A percentile compares a stretch with the other conserved stretches of the same genome.
Conservation (phyloP, 2,888 invertebrate genomes). For the Nipponacmea schrenckii region DNA sequence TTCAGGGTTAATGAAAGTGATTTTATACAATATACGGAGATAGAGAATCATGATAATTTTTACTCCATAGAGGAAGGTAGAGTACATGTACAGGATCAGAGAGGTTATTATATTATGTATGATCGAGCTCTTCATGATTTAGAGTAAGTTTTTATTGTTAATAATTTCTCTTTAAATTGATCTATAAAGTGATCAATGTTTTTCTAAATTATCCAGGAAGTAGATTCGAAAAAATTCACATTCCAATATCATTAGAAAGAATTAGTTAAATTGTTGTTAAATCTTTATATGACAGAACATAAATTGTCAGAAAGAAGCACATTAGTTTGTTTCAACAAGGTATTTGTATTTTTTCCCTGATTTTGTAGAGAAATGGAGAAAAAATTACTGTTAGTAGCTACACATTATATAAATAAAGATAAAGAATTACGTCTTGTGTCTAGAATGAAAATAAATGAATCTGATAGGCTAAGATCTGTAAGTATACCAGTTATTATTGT, state of each 20-base stretch:
- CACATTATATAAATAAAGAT: constrained; percentile 66
- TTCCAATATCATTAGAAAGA: no score
- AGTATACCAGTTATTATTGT: background rate
- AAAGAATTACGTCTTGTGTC: constrained; percentile 44
- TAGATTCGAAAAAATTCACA: no score
- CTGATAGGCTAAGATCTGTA: constrained; percentile 45
- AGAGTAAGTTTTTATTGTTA: constrained; percentile 46
- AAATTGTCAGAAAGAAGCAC: no score
- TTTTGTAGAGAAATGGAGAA: constrained; percentile 56
- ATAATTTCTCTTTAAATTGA: no score
- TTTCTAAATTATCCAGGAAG: no score
- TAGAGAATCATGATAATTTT: constrained; percentile 68
- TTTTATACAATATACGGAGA: constrained; percentile 65
- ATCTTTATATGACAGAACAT: no score
- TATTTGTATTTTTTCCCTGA: no score
- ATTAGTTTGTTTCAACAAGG: no score
- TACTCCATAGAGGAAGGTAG: constrained; percentile 64
- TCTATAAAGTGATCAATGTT: no score
- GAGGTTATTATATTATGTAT: constrained; percentile 64
- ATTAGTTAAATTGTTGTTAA: no score
- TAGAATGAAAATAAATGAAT: constrained; percentile 42
- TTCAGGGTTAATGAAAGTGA: constrained; percentile 62
- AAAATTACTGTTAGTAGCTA: constrained; percentile 61
- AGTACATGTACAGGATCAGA: constrained; percentile 66
- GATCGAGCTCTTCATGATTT: constrained; percentile 62